Percentiles rank a stretch among this genome's conserved stretches.
phyloP scores from a whole-genome alignment of 2,113 vertebrate species.

The Blennius ocellaris region DNA sequence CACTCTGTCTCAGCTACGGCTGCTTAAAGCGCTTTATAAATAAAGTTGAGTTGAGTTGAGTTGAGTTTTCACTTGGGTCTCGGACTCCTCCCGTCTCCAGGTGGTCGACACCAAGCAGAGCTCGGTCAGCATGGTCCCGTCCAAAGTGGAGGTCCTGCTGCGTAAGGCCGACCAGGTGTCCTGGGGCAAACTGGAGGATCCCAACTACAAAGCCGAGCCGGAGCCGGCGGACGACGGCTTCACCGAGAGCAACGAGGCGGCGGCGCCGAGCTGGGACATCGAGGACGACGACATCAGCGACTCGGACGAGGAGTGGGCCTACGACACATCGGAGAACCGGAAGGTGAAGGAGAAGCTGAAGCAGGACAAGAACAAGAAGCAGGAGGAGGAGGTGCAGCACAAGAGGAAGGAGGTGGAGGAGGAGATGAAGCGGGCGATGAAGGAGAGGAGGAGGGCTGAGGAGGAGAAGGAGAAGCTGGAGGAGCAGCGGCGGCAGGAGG shows the following conservation, averaged over 20 bases:
- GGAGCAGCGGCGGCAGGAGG: constrained; percentile 53
- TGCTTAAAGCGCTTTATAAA: too few species aligned
- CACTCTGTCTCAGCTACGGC: too few species aligned
- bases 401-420: constrained; percentile 64
- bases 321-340: constrained; percentile 36
- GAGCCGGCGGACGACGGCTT: constrained; percentile 50
- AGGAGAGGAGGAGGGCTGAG: constrained; percentile 47
- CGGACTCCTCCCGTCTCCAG: constrained; percentile 67
- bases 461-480: constrained; percentile 43
- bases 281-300: constrained; percentile 86
- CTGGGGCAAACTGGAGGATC: constrained; percentile 93
- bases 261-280: constrained; percentile 76
- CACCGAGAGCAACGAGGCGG: background rate
- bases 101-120: constrained; percentile 86
- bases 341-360: rapidly evolving
- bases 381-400: constrained; percentile 4
- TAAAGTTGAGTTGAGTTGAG: too few species aligned
- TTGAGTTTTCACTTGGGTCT: too few species aligned
- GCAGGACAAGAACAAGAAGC: background rate
- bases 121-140: constrained; percentile 88
- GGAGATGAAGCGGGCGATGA: constrained; percentile 60
- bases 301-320: constrained; percentile 80
- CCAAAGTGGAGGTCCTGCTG: constrained; percentile 93
- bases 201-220: constrained; percentile 64
- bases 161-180: constrained; percentile 86